phyloP scores from a whole-genome alignment of 2,113 vertebrate genomes.

The Thunnus thynnus region DNA sequence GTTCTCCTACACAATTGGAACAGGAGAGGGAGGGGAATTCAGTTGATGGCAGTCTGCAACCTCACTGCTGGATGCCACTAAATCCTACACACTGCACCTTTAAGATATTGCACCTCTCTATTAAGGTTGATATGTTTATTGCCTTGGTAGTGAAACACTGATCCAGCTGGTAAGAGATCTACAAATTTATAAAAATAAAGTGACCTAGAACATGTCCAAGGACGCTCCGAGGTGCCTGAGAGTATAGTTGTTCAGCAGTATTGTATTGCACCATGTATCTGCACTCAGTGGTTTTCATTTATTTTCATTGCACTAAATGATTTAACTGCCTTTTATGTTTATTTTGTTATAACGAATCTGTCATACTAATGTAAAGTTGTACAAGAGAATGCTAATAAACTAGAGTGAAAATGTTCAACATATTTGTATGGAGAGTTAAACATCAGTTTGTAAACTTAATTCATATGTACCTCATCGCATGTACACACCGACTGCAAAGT shows the following conservation, averaged over 20 bases:
- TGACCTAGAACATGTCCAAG: constrained; percentile 26
- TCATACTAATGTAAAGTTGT: constrained; percentile 74
- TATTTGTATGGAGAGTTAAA: not conserved
- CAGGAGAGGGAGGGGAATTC: no score
- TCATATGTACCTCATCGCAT: not conserved
- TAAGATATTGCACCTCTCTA: not conserved
- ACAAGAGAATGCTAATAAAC: constrained; percentile 75
- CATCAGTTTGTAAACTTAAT: not conserved
- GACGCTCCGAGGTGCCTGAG: constrained; percentile 32
- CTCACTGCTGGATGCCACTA: no score
- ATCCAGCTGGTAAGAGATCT: not conserved
- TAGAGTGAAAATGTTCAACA: constrained; percentile 42
- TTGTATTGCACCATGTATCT: constrained; percentile 39
- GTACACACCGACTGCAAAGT: not conserved
- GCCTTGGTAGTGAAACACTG: constrained; percentile 18
- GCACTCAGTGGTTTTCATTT: constrained; percentile 62
- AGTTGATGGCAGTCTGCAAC: no score
- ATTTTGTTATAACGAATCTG: constrained; percentile 58
- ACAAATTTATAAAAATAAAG: constrained; percentile 28
- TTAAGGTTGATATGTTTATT: not conserved
- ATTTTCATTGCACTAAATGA: constrained; percentile 72
- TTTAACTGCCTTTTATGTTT: constrained; percentile 73
- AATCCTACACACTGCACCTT: no score
- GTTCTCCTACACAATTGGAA: no score
- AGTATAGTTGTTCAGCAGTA: constrained; percentile 29